phyloP scores from a whole-genome alignment of 1,140 invertebrate species.

The Zaprionus capensis region DNA sequence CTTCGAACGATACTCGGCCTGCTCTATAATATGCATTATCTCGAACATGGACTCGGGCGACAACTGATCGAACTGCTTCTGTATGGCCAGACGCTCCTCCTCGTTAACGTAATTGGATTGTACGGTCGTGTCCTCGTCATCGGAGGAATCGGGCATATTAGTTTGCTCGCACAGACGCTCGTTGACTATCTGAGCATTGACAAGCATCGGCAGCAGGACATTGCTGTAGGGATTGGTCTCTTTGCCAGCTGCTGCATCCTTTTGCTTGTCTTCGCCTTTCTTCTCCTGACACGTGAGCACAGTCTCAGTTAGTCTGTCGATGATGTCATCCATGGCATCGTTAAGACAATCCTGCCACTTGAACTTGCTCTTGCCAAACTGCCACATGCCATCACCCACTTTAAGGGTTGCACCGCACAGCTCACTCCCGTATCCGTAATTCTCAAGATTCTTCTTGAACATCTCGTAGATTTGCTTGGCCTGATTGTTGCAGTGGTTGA shows the following conservation, averaged over 20 bases:
- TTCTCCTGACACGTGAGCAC: background rate
- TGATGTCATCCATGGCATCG: slow-evolving; percentile 9
- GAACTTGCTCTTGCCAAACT: background rate
- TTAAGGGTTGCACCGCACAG: background rate
- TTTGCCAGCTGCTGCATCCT: background rate
- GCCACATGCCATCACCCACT: background rate
- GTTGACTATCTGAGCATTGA: slow-evolving; percentile 12
- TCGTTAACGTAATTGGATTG: background rate
- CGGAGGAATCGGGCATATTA: slow-evolving; percentile 4
- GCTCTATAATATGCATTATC: slow-evolving; percentile 26
- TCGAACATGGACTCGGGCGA: background rate
- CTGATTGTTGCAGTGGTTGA: slow-evolving; percentile 6
- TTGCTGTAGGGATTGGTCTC: background rate
- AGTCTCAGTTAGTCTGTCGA: background rate
- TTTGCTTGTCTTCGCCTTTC: background rate
- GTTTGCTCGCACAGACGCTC: slow-evolving; percentile 11
- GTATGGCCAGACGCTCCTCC: slow-evolving; percentile 8
- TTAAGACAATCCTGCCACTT: slow-evolving; percentile 16
- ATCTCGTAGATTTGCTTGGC: background rate
- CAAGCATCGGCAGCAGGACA: background rate
- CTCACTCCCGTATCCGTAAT: background rate
- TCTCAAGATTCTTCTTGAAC: background rate
- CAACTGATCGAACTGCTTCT: slow-evolving; percentile 2
- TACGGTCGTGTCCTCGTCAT: background rate
- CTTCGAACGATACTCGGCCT: background rate